Evolutionary conservation across 2,888 invertebrate genomes (phyloP), one percentile per base, ranked within the genome.

Genomic region (Agriopis aurantiaria): DNA sequence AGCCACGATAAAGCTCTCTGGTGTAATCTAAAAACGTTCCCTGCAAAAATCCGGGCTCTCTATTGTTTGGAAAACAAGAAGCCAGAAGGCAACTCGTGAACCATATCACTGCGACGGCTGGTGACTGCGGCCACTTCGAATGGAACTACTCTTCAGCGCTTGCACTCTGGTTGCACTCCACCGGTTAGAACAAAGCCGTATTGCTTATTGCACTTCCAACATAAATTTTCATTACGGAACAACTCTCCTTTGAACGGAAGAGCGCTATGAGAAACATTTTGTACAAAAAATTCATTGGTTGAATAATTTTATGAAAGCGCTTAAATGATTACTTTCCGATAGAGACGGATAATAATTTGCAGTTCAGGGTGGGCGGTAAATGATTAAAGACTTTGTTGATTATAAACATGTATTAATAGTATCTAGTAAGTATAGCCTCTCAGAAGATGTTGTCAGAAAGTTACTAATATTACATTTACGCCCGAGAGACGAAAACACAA

Each of bases 151-250:
- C 56, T 40, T 51, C 48, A 48, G 48, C n/a, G 33, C 46, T 48
- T 43, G 46, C 65, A 43, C 45, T 40, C 55, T 51, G 57, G 64
- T 62, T 65, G 68, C 72, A 68, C 72, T 71, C 58, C 74, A 73
- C 69, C 69, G 73, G 66, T 68, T 72, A 76, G 71, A 81, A 82
- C 81, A 84, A 83, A 84, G 76, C 79, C 75, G 71, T 76, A 79
- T 78, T 78, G 83, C 80, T 86, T 86, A 85, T 84, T 83, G 80
- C 80, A 77, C 76, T 72, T 72, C 76, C 72, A 81, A 85, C 83
- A 87, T 86, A 83, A 82, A 86, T 87, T 87, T 87, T 88, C 86
- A 88, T 87, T 86, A 86, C 77, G 78, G 80, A 82, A 83, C 81
- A 81, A 85, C 80, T 81, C 79, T 68, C 72, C 75, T 82, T 83